Base-by-base conservation (phyloP, 2,797 vertebrate genomes). In the Natrix natrix region DNA sequence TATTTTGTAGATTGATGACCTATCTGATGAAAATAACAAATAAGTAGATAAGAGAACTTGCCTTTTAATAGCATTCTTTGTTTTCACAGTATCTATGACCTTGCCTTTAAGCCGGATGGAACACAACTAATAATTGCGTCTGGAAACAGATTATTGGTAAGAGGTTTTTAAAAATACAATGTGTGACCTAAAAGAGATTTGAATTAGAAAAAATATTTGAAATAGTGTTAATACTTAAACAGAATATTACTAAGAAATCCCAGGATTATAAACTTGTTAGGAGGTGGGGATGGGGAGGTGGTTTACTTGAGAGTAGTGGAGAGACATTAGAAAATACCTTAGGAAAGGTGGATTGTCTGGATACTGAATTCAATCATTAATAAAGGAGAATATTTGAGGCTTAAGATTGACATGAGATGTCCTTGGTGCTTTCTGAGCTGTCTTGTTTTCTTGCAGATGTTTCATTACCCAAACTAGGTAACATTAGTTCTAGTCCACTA, bases 61-160 rank as follows among this genome's bases (percentile, higher is more conserved):
- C 48, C 93, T 93, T 0, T 93, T 97, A 43, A 86, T 8, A 32
- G 96, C 88, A 3, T 0, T 94, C 4, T 89, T 88, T 95, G 91
- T 92, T 92, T 88, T 94, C 61, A 0, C 95, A 99, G 99, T 94
- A 98, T 99, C 96, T 99, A 99, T 96, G 99, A 99, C 94, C 97
- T 99, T 37, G 99, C 99, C 0, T 99, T 99, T 97, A 99, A 99
- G 95, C 99, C 99, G 7, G 99, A 99, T 96, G 99, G 99, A 95
- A 99, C 97, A 74, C 99, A 99, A 48, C 96, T 99, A 95, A 99
- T 99, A 94, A 98, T 99, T 95, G 99, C 99, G 95, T 98, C 99
- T 88, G 99, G 99, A 95, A 98, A 98, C 94, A 98, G 98, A 95
- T 98, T 99, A 94, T 97, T 99, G 98, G 99, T 99, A 98, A 95